phyloP scores from a whole-genome alignment of 2,113 vertebrate genomes.

The Calypte anna region DNA sequence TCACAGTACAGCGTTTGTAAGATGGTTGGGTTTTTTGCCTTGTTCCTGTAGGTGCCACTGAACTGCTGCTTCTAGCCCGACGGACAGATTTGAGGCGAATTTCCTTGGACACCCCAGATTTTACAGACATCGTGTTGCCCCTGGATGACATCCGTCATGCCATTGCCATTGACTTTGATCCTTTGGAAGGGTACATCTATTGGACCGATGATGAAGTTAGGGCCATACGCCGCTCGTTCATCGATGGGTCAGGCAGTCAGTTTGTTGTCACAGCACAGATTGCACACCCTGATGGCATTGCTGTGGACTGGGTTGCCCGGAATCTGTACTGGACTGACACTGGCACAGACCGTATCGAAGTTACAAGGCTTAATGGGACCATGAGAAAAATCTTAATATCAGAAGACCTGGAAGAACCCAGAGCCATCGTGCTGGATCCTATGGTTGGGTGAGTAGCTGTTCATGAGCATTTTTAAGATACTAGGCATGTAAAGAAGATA shows the following conservation, averaged over 20 bases:
- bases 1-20: neutral
- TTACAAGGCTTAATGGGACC: conserved; percentile 93
- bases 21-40: neutral
- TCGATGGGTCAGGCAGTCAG: conserved; percentile 89
- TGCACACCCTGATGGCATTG: conserved; percentile 93
- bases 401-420: conserved; percentile 93
- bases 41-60: conserved; percentile 82
- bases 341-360: conserved; percentile 95
- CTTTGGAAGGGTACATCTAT: conserved; percentile 91
- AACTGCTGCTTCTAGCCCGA: conserved; percentile 90
- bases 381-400: conserved; percentile 97
- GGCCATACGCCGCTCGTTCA: conserved; percentile 88
- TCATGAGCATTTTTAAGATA: neutral
- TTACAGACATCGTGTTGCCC: conserved; percentile 92
- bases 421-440: conserved; percentile 95
- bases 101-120: conserved; percentile 94
- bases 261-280: conserved; percentile 93
- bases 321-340: conserved; percentile 99
- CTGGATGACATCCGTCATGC: conserved; percentile 95
- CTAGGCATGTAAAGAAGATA: neutral
- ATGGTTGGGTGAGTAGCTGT: conserved; percentile 84
- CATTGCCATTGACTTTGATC: conserved; percentile 97
- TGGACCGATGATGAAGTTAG: conserved; percentile 96
- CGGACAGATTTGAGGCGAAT: conserved; percentile 92
- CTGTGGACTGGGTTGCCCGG: conserved; percentile 94